Conservation (phyloP, 1,140 invertebrate genomes). For the Magallana ariakensis region DNA sequence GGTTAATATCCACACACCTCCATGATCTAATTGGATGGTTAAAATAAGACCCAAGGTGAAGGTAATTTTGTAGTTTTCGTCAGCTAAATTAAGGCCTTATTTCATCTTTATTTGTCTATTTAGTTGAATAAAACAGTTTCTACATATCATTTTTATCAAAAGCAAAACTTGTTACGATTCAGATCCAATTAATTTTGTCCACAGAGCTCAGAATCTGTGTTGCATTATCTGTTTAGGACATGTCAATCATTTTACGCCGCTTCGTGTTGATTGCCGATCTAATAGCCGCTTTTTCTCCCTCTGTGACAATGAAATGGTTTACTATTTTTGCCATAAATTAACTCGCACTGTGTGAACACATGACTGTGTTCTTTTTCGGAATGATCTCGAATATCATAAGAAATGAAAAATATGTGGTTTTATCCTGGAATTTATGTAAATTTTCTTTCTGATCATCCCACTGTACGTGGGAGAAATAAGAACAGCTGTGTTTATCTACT, state of each 20-base stretch:
- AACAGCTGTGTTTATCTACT: conserved; percentile 35
- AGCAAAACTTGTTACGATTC: background rate
- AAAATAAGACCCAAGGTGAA: conserved; percentile 44
- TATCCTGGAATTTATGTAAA: background rate
- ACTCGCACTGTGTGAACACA: background rate
- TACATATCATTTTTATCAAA: background rate
- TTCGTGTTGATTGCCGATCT: conserved; percentile 41
- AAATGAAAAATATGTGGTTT: background rate
- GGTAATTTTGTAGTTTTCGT: background rate
- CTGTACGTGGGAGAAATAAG: background rate
- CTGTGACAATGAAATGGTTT: background rate
- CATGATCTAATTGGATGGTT: conserved; percentile 22
- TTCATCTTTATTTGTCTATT: background rate
- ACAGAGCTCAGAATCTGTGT: background rate
- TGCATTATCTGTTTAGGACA: background rate
- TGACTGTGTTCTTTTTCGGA: background rate
- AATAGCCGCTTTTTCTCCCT: conserved; percentile 35
- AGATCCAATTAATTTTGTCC: background rate
- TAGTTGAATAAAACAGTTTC: background rate
- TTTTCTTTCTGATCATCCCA: background rate
- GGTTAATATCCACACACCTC: conserved; percentile 49
- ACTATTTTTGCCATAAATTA: background rate
- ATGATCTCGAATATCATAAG: background rate
- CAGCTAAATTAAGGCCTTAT: background rate
- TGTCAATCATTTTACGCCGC: conserved; percentile 42